Percentiles rank a stretch among this genome's conserved stretches.
phyloP scores from a whole-genome alignment of 2,888 invertebrate species.

The Drosophila merina region DNA sequence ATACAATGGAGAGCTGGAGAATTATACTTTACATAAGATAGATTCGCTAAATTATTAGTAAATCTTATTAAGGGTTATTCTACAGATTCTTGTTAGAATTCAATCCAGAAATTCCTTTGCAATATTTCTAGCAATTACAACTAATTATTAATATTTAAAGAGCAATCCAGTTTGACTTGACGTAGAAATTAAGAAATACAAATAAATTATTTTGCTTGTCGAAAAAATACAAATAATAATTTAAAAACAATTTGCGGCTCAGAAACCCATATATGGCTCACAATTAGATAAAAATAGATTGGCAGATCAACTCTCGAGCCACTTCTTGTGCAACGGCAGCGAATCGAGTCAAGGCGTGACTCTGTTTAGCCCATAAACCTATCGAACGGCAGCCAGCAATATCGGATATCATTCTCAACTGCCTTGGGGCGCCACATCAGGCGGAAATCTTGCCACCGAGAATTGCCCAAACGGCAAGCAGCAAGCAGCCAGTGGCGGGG shows the following conservation, averaged over 20 bases:
- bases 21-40: no score
- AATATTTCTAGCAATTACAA: no score
- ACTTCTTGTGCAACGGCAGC: constrained; percentile 28
- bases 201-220: no score
- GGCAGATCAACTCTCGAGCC: constrained; percentile 1
- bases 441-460: constrained; percentile 53
- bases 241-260: not conserved
- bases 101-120: no score
- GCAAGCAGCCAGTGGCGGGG: not conserved
- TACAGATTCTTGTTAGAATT: no score
- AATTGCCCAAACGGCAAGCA: constrained; percentile 18
- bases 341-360: constrained; percentile 26
- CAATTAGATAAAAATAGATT: constrained; percentile 9
- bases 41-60: no score
- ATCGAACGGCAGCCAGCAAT: constrained; percentile 30
- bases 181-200: no score
- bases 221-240: not conserved
- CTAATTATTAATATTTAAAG: no score
- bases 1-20: no score
- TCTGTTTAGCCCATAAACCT: constrained; percentile 34
- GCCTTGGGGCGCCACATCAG: constrained; percentile 42
- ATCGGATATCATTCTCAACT: constrained; percentile 41
- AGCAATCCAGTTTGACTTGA: no score
- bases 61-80: no score
- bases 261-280: not conserved